A percentile compares a stretch with the other conserved stretches of the same genome.
These are phyloP conservation scores for Haplochromis burtoni DNA, from an alignment of 2,113 vertebrate genomes.

Conservation along the genomic window DNA sequence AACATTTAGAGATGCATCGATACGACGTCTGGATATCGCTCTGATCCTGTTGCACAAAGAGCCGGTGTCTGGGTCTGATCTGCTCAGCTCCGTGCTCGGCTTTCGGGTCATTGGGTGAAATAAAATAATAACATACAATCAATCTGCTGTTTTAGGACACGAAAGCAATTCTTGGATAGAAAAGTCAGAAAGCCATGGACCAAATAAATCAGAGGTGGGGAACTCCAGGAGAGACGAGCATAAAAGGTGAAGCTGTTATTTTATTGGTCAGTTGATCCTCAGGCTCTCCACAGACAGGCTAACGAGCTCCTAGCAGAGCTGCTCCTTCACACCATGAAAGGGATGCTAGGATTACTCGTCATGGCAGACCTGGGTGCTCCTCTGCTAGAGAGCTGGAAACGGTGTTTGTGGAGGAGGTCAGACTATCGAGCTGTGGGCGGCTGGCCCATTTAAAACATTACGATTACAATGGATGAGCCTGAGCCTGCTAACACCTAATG, in stretches of 20 bases:
- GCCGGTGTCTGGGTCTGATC: rapidly evolving
- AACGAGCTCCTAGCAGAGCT: rapidly evolving
- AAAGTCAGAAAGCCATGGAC: background rate
- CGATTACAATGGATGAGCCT: background rate
- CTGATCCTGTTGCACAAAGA: too few species aligned
- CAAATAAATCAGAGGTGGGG: background rate
- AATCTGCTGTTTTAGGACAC: background rate
- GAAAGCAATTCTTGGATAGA: rapidly evolving
- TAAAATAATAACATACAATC: rapidly evolving
- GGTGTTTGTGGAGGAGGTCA: background rate
- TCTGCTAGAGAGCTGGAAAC: rapidly evolving
- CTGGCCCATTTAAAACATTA: background rate
- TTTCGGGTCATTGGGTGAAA: background rate
- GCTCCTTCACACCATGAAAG: background rate
- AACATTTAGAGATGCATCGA: background rate
- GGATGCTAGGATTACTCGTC: rapidly evolving
- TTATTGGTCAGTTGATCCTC: background rate
- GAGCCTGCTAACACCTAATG: background rate
- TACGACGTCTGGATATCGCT: rapidly evolving
- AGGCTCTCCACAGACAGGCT: rapidly evolving
- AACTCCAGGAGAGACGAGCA: background rate
- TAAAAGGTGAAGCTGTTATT: rapidly evolving
- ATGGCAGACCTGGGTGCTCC: background rate
- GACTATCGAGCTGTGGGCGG: background rate
- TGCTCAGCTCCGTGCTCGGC: background rate